Evolutionary conservation across 1,140 invertebrate species (phyloP), one percentile per base, ranked within the genome.

Genomic region (Plodia interpunctella): DNA sequence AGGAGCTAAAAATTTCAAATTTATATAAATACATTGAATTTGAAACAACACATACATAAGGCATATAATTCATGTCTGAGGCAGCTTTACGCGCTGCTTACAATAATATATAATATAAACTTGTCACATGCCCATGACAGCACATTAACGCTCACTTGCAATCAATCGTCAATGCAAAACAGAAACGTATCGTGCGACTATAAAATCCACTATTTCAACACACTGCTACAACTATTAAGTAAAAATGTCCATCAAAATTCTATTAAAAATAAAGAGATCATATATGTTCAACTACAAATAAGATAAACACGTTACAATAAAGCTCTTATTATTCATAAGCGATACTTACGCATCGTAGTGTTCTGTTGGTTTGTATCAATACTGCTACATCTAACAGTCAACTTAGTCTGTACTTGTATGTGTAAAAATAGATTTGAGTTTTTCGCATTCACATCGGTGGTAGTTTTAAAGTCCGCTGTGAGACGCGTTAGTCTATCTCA

Each of bases 191-290:
- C 13, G 38, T 44, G 38, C 38, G 38, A 44, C 38, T 4, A 32
- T 32, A 17, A 44, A 44, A 44, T 25, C 51, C 51, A 25, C 74
- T 79, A 80, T 68, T 66, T 70, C 65, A 74, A 74, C 76, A 82
- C 70, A 82, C 71, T 59, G 76, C 30, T 32, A 32, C 30, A 82
- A 72, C 76, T 87, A 87, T 84, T 87, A 88, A 86, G 84, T 88
- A 88, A 87, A 87, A 85, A 86, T 81, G 81, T 86, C 84, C 81
- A 85, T 87, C 84, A 85, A 88, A 88, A 86, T 82, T 85, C 68
- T 85, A 85, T 86, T 87, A 84, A 83, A 87, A 87, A 86, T 86
- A 83, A 87, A 86, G 86, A 88, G 86, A 88, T 88, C 86, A 87
- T 76, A 70, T 70, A 78, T 80, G 72, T 78, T 77, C 72, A 77